Conservation (phyloP, 2,888 invertebrate species). For the Noctua pronuba region DNA sequence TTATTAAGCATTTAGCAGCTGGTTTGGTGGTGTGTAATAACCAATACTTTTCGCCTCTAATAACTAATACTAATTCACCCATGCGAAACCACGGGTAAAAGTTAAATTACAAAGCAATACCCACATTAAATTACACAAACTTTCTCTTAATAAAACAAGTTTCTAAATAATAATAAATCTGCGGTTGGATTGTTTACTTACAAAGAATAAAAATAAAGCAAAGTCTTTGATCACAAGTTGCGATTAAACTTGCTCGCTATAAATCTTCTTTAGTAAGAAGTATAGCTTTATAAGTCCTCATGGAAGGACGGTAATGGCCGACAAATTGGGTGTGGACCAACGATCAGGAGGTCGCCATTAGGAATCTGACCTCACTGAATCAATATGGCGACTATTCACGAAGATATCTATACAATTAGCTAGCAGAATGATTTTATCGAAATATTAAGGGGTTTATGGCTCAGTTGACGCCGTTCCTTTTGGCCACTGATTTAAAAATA, state of each 20-base stretch:
- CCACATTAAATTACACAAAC: conserved; percentile 39
- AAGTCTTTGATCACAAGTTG: conserved; percentile 43
- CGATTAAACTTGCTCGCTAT: conserved; percentile 43
- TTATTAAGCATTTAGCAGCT: no score
- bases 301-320: conserved; percentile 53
- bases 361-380: conserved; percentile 53
- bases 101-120: conserved; percentile 35
- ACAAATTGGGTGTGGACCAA: conserved; percentile 61
- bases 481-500: background rate
- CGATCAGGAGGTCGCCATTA: conserved; percentile 59
- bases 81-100: conserved; percentile 5
- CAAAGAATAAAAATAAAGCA: conserved; percentile 51
- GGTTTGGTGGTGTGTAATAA: background rate
- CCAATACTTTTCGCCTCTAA: background rate
- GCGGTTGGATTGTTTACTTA: conserved; percentile 41
- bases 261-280: conserved; percentile 59
- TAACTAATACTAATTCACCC: background rate
- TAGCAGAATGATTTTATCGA: conserved; percentile 18
- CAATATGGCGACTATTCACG: conserved; percentile 34
- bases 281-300: conserved; percentile 59
- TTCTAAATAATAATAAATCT: conserved; percentile 56
- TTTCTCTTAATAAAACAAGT: conserved; percentile 44
- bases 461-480: background rate
- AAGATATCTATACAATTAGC: conserved; percentile 22
- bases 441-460: background rate